Percentiles rank a stretch among this genome's conserved stretches.
Conservation (phyloP, 2,797 vertebrate genomes). For the Kryptolebias ocellatus region DNA sequence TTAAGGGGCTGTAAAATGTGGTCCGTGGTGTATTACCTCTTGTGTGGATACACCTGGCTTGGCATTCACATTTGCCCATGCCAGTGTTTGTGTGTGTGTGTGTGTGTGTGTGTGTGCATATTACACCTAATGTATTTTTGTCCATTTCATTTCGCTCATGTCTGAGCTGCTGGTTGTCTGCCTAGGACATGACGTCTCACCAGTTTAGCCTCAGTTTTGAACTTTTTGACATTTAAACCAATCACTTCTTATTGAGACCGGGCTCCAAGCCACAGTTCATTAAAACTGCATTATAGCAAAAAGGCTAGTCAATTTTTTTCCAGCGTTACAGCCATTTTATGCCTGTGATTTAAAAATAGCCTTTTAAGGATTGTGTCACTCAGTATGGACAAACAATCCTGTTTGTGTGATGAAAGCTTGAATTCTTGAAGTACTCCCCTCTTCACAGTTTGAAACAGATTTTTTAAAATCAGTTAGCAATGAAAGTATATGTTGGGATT, state of each 20-base stretch:
- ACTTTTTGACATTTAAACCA: constrained; percentile 54
- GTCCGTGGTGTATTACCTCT: constrained; percentile 41
- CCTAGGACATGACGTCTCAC: constrained; percentile 23
- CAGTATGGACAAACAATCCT: not conserved
- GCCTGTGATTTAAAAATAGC: constrained; percentile 15
- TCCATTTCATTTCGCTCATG: constrained; percentile 22
- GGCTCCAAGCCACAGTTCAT: constrained; percentile 42
- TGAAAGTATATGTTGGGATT: no score
- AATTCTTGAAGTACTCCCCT: no score
- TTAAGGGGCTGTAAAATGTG: constrained; percentile 56
- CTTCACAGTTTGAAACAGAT: no score
- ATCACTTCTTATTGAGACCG: constrained; percentile 46
- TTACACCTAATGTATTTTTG: constrained; percentile 26
- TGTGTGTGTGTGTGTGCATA: constrained; percentile 7
- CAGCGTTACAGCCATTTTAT: not conserved
- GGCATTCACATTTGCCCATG: constrained; percentile 32
- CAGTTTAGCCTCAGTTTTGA: constrained; percentile 57
- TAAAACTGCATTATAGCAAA: constrained; percentile 53
- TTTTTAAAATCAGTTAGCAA: no score
- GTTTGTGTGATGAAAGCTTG: not conserved
- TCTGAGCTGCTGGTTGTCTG: constrained; percentile 22
- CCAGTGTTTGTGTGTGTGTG: constrained; percentile 16
- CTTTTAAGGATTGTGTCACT: not conserved
- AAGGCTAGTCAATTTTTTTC: constrained; percentile 11
- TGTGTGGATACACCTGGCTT: constrained; percentile 65